phyloP scores from a whole-genome alignment of 2,797 vertebrate genomes.

The Erpetoichthys calabaricus region DNA sequence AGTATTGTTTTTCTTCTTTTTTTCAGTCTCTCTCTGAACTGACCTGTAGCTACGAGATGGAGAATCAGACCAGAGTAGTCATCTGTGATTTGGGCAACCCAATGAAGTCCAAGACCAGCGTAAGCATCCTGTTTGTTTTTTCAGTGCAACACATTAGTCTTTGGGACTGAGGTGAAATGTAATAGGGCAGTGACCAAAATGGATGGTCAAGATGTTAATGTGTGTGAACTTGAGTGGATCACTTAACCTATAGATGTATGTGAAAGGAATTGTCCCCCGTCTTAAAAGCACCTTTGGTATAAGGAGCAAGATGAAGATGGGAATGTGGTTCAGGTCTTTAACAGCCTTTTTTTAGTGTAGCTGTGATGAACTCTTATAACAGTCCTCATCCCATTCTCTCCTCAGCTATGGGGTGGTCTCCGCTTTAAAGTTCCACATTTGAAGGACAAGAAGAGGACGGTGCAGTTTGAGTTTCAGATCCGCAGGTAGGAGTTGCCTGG shows the following conservation, averaged over 20 bases:
- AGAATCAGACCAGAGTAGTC: conserved; percentile 70
- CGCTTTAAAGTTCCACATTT: conserved; percentile 75
- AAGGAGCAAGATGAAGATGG: no score
- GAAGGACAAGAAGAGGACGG: conserved; percentile 57
- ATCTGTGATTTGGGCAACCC: conserved; percentile 86
- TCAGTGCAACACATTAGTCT: no score
- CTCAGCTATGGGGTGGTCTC: conserved; percentile 72
- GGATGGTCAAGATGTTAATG: no score
- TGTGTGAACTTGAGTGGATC: no score
- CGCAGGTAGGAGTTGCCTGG: conserved; percentile 54
- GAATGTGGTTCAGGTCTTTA: no score
- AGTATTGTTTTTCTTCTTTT: conserved; percentile 1
- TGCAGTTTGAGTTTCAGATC: conserved; percentile 84
- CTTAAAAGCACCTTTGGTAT: no score
- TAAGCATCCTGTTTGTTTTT: conserved; percentile 34
- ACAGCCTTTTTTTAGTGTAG: no score
- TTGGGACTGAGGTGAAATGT: no score
- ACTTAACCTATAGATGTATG: no score
- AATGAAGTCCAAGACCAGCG: conserved; percentile 74
- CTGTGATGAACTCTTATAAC: no score
- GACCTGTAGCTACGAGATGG: conserved; percentile 66
- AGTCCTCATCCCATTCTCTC: not conserved
- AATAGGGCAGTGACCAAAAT: no score
- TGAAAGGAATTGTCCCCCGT: no score
- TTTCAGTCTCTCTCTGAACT: conserved; percentile 66